Conservation (phyloP, 2,888 invertebrate genomes). For the Elmis aenea region DNA sequence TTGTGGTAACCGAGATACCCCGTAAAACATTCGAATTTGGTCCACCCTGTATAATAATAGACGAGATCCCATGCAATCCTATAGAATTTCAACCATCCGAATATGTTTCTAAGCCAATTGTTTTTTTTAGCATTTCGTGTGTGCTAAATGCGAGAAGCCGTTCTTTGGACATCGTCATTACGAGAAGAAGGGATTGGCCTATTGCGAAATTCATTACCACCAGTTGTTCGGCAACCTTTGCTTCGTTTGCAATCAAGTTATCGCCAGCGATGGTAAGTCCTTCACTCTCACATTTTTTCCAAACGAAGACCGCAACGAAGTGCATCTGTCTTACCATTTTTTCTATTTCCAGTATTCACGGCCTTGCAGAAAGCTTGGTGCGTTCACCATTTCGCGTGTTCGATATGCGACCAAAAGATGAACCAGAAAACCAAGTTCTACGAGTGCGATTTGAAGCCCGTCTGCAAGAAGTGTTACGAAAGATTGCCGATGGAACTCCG, state of each 20-base stretch:
- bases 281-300: background rate
- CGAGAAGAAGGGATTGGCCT: constrained; percentile 96
- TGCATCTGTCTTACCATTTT: too few relatives aligned
- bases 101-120: background rate
- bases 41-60: too few relatives aligned
- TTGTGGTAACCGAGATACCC: too few relatives aligned
- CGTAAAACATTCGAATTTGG: too few relatives aligned
- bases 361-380: constrained; percentile 99
- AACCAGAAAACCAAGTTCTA: constrained; percentile 98
- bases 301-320: too few relatives aligned
- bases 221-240: constrained; percentile 98
- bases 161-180: constrained; percentile 98
- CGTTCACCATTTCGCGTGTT: constrained; percentile 96
- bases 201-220: constrained; percentile 99
- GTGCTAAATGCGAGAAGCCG: constrained; percentile 99
- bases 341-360: constrained; percentile 74
- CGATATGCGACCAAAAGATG: constrained; percentile 93
- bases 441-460: constrained; percentile 97
- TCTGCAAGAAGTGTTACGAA: constrained; percentile 98
- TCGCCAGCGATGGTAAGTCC: constrained; percentile 87
- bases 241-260: constrained; percentile 97
- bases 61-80: too few relatives aligned
- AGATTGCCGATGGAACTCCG: constrained; percentile 91
- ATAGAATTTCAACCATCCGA: constrained; percentile 1
- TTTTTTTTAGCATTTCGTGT: constrained; percentile 89